A percentile compares a stretch with the other conserved stretches of the same genome.
These are phyloP conservation scores for Pampusana beccarii DNA, from an alignment of 2,113 vertebrate genomes.

Conservation along the genomic window DNA sequence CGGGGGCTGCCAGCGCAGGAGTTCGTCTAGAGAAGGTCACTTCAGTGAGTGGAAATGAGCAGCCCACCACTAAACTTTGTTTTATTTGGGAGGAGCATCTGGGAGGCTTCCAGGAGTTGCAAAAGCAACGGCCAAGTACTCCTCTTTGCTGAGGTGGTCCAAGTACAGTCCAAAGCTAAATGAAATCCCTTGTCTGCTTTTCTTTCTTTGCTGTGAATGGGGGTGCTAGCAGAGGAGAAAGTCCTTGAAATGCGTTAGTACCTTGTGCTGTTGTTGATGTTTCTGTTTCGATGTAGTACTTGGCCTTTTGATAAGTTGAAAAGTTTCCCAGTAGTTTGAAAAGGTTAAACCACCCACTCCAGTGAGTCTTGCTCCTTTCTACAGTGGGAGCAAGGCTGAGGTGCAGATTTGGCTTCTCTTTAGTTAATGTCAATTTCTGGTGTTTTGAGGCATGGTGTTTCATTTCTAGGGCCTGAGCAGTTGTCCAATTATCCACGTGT, in stretches of 20 bases:
- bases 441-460: background rate
- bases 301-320: background rate
- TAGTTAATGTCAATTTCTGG: background rate
- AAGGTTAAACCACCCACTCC: background rate
- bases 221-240: background rate
- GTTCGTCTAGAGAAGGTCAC: background rate
- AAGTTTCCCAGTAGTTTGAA: background rate
- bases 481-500: background rate
- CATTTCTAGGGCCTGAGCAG: background rate
- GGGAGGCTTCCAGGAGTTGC: background rate
- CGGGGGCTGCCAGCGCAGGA: background rate
- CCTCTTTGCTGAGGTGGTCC: background rate
- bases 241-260: background rate
- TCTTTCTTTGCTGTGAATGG: background rate
- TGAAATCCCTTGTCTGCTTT: background rate
- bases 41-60: background rate
- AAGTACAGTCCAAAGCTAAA: background rate
- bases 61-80: background rate
- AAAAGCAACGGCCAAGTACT: rapidly evolving
- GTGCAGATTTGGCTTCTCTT: rapidly evolving
- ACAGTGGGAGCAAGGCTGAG: background rate
- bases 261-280: background rate
- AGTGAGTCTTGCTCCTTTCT: background rate
- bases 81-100: background rate
- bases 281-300: background rate